A percentile compares a stretch with the other conserved stretches of the same genome.
These are phyloP conservation scores for Poeciliopsis turneri DNA, from an alignment of 2,797 vertebrate genomes.

Conservation along the genomic window DNA sequence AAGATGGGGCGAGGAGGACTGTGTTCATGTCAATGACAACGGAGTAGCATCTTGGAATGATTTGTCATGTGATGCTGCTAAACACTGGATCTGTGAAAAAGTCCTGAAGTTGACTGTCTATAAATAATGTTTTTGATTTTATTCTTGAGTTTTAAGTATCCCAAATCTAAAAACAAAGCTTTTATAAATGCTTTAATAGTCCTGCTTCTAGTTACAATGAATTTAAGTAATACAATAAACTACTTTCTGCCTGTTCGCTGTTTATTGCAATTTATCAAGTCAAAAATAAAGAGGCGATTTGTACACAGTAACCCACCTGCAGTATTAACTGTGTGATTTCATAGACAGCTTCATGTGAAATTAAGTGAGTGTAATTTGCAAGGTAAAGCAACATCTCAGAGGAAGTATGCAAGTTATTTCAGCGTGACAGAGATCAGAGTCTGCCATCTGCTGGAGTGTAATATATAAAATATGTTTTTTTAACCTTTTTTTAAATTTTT, in stretches of 20 bases:
- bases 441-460: not conserved
- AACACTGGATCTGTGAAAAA: not conserved
- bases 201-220: not conserved
- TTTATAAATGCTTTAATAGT: not conserved
- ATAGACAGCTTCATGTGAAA: not conserved
- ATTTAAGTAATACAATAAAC: not conserved
- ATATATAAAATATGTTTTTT: no score
- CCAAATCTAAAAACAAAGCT: not conserved
- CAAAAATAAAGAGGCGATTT: not conserved
- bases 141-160: not conserved
- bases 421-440: not conserved
- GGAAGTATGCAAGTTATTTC: not conserved
- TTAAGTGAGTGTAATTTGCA: not conserved
- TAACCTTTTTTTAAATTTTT: no score
- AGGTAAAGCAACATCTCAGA: not conserved
- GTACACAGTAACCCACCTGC: not conserved
- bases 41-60: not conserved
- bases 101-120: not conserved
- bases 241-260: not conserved
- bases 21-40: not conserved
- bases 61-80: not conserved
- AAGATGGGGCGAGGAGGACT: not conserved
- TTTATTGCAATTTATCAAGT: not conserved
- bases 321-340: not conserved
- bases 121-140: not conserved